Evolutionary conservation across 2,113 vertebrate genomes (phyloP), one percentile per base, ranked within the genome.

Genomic region (Poeciliopsis prolifica): DNA sequence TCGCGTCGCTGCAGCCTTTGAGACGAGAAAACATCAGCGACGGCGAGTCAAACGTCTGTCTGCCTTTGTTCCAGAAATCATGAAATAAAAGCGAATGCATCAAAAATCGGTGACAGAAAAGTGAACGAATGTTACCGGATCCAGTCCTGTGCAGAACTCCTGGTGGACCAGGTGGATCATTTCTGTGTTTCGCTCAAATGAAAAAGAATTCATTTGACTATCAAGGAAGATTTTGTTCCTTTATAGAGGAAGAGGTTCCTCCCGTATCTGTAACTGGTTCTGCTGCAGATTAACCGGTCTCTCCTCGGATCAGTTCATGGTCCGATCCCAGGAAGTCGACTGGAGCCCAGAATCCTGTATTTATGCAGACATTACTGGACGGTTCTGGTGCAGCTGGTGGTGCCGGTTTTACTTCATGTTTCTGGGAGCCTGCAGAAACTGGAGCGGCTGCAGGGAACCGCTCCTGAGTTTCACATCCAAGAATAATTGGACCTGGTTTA

Each of bases 401-500:
- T 44, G 19, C 65, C 22, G 30, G 72, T 37, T 15, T 54, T 54
- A 62, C 51, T 78, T 75, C 17, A 81, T 61, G 40, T 75, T 65
- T 30, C 68, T 44, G 12, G 33, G 60, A 70, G 66, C 14, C 4
- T 40, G 61, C 6, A 60, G 31, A 65, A 64, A 17, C 44, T 35
- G 42, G 12, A 68, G 5, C 51, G 54, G 63, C 64, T 70, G 66
- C 66, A 31, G 31, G n/a, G 67, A 33, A 44, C 10, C 60, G 51
- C 19, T 22, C 0, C 7, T 44, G 64, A 67, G 65, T 31, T 74
- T 61, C 74, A 63, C 77, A 88, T 80, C 26, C 29, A 4, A 62
- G 71, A 78, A 65, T 79, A 75, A 81, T 42, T 65, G 42, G 10
- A 40, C 37, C 14, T 28, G 68, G 74, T 82, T 80, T 74, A 60